These are phyloP conservation scores for Drosophila helvetica DNA, from an alignment of 2,888 invertebrate species.

Conservation along the genomic window DNA sequence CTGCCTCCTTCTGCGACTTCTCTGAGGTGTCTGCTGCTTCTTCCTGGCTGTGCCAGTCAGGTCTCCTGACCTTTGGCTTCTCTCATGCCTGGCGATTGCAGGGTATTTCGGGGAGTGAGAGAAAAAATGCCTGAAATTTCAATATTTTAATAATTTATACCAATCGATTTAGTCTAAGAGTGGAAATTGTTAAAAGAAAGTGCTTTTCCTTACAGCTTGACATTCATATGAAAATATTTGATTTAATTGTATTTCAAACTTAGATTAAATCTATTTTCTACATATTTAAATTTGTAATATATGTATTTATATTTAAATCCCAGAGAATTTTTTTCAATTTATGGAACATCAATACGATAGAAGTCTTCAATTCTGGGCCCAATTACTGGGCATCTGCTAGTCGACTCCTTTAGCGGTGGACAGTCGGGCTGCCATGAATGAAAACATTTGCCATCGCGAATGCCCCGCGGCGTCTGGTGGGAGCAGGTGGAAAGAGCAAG, in stretches of 20 bases:
- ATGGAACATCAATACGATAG: not conserved
- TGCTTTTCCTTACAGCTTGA: too few relatives aligned
- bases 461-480: slow-evolving; percentile 45
- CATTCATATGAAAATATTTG: too few relatives aligned
- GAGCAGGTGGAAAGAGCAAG: slow-evolving; percentile 68
- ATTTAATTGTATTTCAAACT: too few relatives aligned
- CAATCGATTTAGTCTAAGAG: too few relatives aligned
- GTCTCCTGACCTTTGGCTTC: slow-evolving; percentile 35
- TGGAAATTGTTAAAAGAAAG: too few relatives aligned
- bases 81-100: not conserved
- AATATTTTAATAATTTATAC: too few relatives aligned
- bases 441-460: slow-evolving; percentile 56
- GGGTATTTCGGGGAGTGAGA: slow-evolving; percentile 6
- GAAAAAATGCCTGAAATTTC: too few relatives aligned
- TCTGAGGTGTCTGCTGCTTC: slow-evolving; percentile 9
- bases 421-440: slow-evolving; percentile 48
- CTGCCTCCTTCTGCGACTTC: not conserved
- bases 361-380: too few relatives aligned
- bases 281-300: too few relatives aligned
- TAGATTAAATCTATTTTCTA: too few relatives aligned
- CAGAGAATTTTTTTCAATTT: too few relatives aligned
- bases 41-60: slow-evolving; percentile 21
- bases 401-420: slow-evolving; percentile 20
- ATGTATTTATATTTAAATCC: too few relatives aligned
- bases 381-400: slow-evolving; percentile 7